Conservation (phyloP, 2,797 vertebrate genomes). For the Cyclopterus lumpus region DNA sequence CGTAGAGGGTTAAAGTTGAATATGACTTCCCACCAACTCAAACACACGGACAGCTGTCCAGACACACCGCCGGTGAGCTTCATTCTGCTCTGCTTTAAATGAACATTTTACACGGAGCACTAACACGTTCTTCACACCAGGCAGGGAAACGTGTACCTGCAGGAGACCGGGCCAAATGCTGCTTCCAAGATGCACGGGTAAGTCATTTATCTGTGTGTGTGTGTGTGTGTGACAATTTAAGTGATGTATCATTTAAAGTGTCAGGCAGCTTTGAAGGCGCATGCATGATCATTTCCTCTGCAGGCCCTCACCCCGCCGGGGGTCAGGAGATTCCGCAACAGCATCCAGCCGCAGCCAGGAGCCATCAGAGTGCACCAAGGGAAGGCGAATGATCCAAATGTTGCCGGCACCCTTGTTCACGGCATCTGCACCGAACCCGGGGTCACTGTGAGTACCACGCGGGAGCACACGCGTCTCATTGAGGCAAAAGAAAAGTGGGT, state of each 20-base stretch:
- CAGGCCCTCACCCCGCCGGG: conserved; percentile 84
- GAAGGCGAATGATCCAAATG: conserved; percentile 86
- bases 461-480: background rate
- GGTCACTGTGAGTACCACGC: conserved; percentile 76
- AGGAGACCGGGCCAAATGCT: conserved; percentile 72
- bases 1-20: conserved; percentile 43
- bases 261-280: background rate
- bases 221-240: too few species aligned
- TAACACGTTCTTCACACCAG: conserved; percentile 61
- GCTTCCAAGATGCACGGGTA: conserved; percentile 85
- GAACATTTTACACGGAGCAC: too few species aligned
- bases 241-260: too few species aligned
- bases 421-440: conserved; percentile 77
- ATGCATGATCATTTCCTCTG: background rate
- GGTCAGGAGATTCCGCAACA: conserved; percentile 84
- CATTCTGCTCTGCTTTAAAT: too few species aligned
- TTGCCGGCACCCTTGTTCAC: conserved; percentile 83
- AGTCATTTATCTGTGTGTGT: conserved; percentile 8
- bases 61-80: conserved; percentile 53
- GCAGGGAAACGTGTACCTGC: conserved; percentile 81
- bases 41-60: conserved; percentile 26
- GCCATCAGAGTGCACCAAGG: conserved; percentile 83
- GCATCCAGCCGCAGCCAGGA: conserved; percentile 81
- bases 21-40: conserved; percentile 25
- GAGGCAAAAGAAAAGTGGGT: background rate